These are phyloP conservation scores for Drosophila paulistorum DNA, from an alignment of 1,140 invertebrate species.

Conservation along the genomic window DNA sequence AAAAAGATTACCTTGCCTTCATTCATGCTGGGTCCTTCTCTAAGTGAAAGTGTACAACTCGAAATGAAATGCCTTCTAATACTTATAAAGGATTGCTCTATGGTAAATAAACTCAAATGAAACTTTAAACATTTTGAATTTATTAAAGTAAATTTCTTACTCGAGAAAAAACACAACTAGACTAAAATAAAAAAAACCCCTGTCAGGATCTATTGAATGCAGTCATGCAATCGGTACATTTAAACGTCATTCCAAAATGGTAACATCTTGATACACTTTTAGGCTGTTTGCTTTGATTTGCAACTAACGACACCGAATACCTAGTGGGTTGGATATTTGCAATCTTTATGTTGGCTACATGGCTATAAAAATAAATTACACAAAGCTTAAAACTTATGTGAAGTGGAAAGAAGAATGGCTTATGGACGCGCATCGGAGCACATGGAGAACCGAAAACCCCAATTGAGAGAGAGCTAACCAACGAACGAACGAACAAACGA, in stretches of 20 bases:
- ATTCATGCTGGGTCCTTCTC: background rate
- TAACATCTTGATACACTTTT: conserved; percentile 46
- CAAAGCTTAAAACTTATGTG: conserved; percentile 78
- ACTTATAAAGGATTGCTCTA: no score
- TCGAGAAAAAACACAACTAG: background rate
- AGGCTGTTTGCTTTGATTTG: conserved; percentile 51
- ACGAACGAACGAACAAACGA: conserved; percentile 16
- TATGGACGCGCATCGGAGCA: conserved; percentile 69
- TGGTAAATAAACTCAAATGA: no score
- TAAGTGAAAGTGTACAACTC: background rate
- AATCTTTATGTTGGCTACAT: conserved; percentile 71
- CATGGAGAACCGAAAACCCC: conserved; percentile 31
- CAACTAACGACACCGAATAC: conserved; percentile 49
- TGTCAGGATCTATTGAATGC: background rate
- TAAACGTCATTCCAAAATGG: conserved; percentile 19
- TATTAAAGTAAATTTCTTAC: no score
- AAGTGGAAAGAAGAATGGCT: conserved; percentile 74
- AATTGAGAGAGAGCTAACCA: conserved; percentile 21
- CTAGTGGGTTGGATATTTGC: conserved; percentile 58
- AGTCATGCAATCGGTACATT: conserved; percentile 4
- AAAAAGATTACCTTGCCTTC: conserved; percentile 1
- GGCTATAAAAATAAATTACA: conserved; percentile 80
- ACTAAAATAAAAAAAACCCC: background rate
- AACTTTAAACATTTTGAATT: no score
- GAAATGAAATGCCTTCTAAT: background rate